These are phyloP conservation scores for Pantherophis guttatus DNA, from an alignment of 2,113 vertebrate genomes.

Conservation along the genomic window DNA sequence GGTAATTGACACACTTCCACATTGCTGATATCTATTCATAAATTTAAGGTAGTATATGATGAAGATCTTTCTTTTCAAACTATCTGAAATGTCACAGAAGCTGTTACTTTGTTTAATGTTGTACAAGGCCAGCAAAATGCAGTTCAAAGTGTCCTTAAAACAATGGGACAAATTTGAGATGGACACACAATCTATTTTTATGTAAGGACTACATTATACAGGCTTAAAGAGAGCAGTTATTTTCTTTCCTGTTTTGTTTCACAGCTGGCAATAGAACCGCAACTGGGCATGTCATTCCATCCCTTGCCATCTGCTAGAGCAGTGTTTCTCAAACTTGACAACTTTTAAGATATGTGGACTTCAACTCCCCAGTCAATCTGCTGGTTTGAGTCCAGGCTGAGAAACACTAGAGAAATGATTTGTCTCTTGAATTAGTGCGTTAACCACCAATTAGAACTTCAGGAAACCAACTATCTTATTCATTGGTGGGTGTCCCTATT, in stretches of 20 bases:
- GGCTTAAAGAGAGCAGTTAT: neutral
- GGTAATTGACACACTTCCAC: neutral
- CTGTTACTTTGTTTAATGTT: conserved; percentile 43
- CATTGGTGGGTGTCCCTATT: neutral
- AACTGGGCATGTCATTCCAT: neutral
- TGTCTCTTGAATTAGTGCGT: neutral
- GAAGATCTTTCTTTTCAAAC: neutral
- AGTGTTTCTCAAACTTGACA: neutral
- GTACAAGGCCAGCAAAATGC: neutral
- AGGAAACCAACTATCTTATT: neutral
- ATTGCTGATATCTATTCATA: conserved; percentile 13
- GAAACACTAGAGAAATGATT: neutral
- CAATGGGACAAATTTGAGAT: conserved; percentile 45
- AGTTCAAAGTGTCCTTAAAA: neutral
- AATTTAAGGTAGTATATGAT: conserved; percentile 16
- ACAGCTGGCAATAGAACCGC: conserved; percentile 1
- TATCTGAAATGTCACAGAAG: conserved; percentile 41
- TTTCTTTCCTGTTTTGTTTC: neutral
- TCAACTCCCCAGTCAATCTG: neutral
- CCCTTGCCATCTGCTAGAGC: neutral
- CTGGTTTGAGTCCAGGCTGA: neutral
- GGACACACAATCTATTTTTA: conserved; percentile 55
- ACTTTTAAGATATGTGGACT: neutral
- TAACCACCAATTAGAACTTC: neutral
- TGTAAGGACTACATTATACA: conserved; percentile 11